A percentile compares a stretch with the other conserved stretches of the same genome.
Evolutionary conservation across 1,140 invertebrate genomes (phyloP).

Genomic region (Lepidurus arcticus): DNA sequence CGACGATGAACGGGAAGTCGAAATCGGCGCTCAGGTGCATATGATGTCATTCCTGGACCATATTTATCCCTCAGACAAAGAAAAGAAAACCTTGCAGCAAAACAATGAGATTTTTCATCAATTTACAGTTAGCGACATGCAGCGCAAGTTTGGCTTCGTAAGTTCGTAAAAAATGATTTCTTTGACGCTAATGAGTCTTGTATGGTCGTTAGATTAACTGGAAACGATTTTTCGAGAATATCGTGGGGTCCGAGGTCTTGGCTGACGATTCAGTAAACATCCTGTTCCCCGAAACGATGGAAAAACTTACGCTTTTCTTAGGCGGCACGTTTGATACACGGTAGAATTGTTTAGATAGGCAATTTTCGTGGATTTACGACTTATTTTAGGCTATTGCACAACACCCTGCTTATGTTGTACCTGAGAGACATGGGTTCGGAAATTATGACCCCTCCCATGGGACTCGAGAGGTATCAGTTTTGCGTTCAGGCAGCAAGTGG

Average conservation of each 20-base stretch:
- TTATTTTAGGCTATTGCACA: slow-evolving; percentile 47
- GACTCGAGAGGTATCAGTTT: slow-evolving; percentile 45
- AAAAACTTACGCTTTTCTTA: slow-evolving; percentile 23
- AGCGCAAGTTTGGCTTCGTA: slow-evolving; percentile 33
- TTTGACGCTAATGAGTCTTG: background rate
- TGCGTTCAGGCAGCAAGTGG: slow-evolving; percentile 47
- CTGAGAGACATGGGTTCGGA: slow-evolving; percentile 48
- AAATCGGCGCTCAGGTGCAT: slow-evolving; percentile 3
- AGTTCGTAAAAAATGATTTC: slow-evolving; percentile 25
- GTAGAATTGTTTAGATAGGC: background rate
- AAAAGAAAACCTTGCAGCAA: slow-evolving; percentile 41
- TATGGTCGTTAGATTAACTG: slow-evolving; percentile 40
- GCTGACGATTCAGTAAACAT: slow-evolving; percentile 40
- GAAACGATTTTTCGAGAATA: slow-evolving; percentile 41
- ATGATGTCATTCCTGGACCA: slow-evolving; percentile 35
- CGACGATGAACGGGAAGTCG: slow-evolving; percentile 2
- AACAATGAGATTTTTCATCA: slow-evolving; percentile 28
- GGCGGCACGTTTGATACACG: background rate
- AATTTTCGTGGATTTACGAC: background rate
- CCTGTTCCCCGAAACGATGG: slow-evolving; percentile 27
- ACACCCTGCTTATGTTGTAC: slow-evolving; percentile 49
- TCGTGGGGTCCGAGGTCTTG: slow-evolving; percentile 37
- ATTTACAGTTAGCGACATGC: slow-evolving; percentile 28
- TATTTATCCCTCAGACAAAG: slow-evolving; percentile 47
- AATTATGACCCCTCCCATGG: slow-evolving; percentile 45